Base-by-base conservation (phyloP, 1,140 invertebrate genomes). In the Heliconius hermathena region DNA sequence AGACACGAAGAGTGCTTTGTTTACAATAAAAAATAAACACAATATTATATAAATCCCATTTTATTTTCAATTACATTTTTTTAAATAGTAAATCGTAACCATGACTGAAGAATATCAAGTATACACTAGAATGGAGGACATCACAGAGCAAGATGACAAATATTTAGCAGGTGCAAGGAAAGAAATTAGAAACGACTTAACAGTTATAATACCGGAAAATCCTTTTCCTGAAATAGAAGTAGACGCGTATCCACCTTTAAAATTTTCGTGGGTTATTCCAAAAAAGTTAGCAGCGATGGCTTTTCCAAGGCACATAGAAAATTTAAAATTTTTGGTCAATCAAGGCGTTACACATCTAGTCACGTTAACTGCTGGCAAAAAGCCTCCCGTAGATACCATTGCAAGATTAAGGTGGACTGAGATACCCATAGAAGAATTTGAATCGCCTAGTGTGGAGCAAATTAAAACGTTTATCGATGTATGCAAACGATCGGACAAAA, bases 391-490 rank as follows among this genome's bases (percentile, higher is more conserved):
- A 4, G 92, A 94, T 33, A 90, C 91, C 80, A 95, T 93, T 76
- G 86, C 90, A 46, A 92, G 93, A 77, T 88, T 96, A 70, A 89
- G 94, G 76, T 96, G 95, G 95, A 94, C 93, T 9, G 94, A 95
- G 80, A 95, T 97, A 73, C 95, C 95, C 2, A 90, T 97, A 16
- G 92, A 96, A 83, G 97, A 97, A 87, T 97, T 97, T 82, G 95
- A 95, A 81, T 87, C 96, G 1, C 97, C 97, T 8, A 95, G 94
- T 1, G 76, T 96, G 60, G 91, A 96, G 41, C 96, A 97, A 86
- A 96, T 97, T 38, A 91, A 95, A 66, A 91, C 95, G 78, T 97
- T 97, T 87, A 96, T 97, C 41, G 94, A 95, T 36, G 90, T 96
- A 29, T 96, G 96, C 84, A 91, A 95, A 87, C 88, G 82, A 72